These are phyloP conservation scores for Proales similis DNA, from an alignment of 1,140 invertebrate genomes.

Conservation along the genomic window DNA sequence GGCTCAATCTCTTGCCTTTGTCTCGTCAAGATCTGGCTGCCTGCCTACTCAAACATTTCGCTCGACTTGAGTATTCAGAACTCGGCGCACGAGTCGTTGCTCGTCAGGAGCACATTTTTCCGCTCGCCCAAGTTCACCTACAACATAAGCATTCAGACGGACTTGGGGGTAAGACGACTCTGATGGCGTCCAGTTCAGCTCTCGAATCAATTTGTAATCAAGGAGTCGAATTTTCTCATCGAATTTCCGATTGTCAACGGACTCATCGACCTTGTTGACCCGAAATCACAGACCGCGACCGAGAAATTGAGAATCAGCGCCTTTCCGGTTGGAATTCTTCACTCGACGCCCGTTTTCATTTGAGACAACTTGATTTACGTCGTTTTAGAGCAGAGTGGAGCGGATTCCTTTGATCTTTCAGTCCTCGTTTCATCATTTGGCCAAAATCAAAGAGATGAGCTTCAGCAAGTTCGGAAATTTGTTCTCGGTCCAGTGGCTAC, in stretches of 20 bases:
- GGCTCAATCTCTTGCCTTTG: no score
- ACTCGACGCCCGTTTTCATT: not conserved
- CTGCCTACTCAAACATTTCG: no score
- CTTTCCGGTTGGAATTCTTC: slow-evolving; percentile 19
- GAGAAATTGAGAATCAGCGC: not conserved
- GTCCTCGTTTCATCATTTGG: no score
- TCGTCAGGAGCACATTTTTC: not conserved
- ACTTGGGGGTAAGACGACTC: slow-evolving; percentile 4
- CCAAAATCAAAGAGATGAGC: slow-evolving; percentile 5
- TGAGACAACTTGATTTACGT: not conserved
- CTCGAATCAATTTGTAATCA: not conserved
- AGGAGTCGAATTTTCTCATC: not conserved
- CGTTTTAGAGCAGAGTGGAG: no score
- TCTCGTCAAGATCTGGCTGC: no score
- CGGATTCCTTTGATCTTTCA: no score
- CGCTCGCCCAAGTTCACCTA: not conserved
- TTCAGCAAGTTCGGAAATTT: slow-evolving; percentile 26
- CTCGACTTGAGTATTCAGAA: no score
- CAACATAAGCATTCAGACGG: slow-evolving; percentile 1
- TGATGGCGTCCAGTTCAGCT: not conserved
- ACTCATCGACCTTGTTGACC: slow-evolving; percentile 1
- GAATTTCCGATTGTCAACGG: slow-evolving; percentile 14
- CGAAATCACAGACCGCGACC: not conserved
- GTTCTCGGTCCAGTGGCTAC: slow-evolving; percentile 25
- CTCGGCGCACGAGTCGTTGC: no score